Base-by-base conservation (phyloP, 2,113 vertebrate genomes). In the Craseonycteris thonglongyai region DNA sequence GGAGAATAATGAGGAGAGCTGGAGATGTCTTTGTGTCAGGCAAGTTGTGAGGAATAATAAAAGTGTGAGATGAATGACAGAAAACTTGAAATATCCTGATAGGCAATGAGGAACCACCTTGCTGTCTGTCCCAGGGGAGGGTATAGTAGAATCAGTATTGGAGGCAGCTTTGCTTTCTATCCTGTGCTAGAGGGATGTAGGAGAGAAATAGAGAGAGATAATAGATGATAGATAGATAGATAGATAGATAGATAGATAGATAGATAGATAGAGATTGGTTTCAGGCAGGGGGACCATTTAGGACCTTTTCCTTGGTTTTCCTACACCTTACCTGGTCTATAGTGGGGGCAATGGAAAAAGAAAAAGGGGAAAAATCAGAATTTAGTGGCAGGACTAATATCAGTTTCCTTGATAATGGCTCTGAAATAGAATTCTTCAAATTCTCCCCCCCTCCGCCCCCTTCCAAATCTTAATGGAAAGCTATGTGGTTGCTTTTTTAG, bases 381-480 rank as follows among this genome's bases (percentile, higher is more conserved):
- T 40, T 65, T 56, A 75, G 45, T 45, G 18, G 49, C 87, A 90
- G 61, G 81, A 12, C 33, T 35, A 54, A 75, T 75, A n/a, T 16
- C 26, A 6, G 14, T 28, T 71, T 83, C 28, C 65, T 75, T 69
- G 56, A 75, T 89, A 66, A 93, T 66, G 56, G 38, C 38, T 83
- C 12, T 65, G 83, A 93, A 92, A 74, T 85, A 68, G 38, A 86
- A 82, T 42, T 79, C 63, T 88, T 19, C 33, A 76, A 78, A 79
- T 88, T n/a, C n/a, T n/a, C n/a, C 12, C 12, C 12, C 12, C 12
- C 12, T 47, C 47, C 47, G 47, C 7, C 47, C 47, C 47, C 61
- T 88, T 19, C n/a, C 68, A 78, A 79, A 86, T 49, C 87, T 40
- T 71, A 84, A 84, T 54, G 68, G 78, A 56, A 92, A 76, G 45